Evolutionary conservation across 2,888 invertebrate species (phyloP).

Genomic region (Agrotis exclamationis): DNA sequence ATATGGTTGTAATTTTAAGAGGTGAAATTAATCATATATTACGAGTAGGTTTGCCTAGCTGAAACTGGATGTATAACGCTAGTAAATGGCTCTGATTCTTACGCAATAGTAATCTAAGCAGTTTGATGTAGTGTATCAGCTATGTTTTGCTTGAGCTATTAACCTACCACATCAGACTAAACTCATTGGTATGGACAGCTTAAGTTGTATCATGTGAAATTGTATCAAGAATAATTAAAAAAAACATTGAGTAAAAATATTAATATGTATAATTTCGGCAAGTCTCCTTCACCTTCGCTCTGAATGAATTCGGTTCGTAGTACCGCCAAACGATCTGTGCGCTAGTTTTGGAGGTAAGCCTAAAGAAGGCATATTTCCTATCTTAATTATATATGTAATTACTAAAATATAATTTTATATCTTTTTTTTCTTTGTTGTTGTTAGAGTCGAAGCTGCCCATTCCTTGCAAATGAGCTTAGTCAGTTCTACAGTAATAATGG

Average conservation of each 20-base stretch:
- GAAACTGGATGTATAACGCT: constrained; percentile 33
- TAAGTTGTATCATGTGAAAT: neutral
- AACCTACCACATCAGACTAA: constrained; percentile 34
- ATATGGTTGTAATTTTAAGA: constrained; percentile 64
- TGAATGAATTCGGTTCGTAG: neutral
- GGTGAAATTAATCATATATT: constrained; percentile 52
- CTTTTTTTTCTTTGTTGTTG: neutral
- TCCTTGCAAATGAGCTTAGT: constrained; percentile 47
- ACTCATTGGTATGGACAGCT: constrained; percentile 36
- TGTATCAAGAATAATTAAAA: neutral
- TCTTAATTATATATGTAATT: neutral
- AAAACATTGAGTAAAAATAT: neutral
- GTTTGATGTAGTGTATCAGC: constrained; percentile 22
- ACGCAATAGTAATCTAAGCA: constrained; percentile 38
- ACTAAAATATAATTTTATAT: neutral
- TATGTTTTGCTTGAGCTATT: constrained; percentile 40
- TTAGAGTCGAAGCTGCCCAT: neutral
- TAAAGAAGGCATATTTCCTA: too few relatives aligned
- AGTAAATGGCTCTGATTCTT: constrained; percentile 37
- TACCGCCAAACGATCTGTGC: neutral
- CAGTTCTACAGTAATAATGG: constrained; percentile 16
- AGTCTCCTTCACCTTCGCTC: neutral
- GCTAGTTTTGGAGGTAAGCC: too few relatives aligned
- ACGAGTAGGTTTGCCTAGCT: constrained; percentile 39
- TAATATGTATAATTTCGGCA: too few relatives aligned